Percentiles rank a stretch among this genome's conserved stretches.
These are phyloP conservation scores for Pitta sordida DNA, from an alignment of 2,113 vertebrate genomes.

Conservation along the genomic window DNA sequence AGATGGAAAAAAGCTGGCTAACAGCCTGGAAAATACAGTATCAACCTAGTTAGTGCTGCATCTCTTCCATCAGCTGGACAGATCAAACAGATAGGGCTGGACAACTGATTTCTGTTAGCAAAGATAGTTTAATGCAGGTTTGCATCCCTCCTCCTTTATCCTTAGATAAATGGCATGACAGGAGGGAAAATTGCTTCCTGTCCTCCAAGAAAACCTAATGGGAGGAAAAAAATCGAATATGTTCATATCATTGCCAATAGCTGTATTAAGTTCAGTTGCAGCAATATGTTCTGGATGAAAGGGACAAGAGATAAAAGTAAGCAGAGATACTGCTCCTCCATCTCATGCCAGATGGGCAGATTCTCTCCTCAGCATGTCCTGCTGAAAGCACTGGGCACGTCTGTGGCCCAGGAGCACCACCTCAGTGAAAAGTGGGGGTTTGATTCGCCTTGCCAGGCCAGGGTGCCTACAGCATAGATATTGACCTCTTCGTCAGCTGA, in stretches of 20 bases:
- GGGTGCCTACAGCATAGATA: not conserved
- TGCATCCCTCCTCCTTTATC: slow-evolving; percentile 32
- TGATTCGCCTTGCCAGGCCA: not conserved
- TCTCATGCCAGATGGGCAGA: not conserved
- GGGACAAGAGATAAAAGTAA: slow-evolving; percentile 37
- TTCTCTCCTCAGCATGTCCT: not conserved
- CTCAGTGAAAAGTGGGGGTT: not conserved
- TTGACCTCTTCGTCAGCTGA: not conserved
- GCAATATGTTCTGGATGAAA: slow-evolving; percentile 25
- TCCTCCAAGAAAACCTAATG: slow-evolving; percentile 44
- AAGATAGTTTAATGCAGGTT: slow-evolving; percentile 41
- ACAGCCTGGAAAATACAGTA: not conserved
- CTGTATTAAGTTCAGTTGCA: slow-evolving; percentile 37
- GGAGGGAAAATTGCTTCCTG: slow-evolving; percentile 57
- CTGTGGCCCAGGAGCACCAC: not conserved
- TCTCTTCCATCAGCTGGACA: slow-evolving; percentile 31
- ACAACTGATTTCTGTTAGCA: slow-evolving; percentile 39
- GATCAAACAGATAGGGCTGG: slow-evolving; percentile 37
- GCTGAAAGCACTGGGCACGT: not conserved
- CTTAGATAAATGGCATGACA: slow-evolving; percentile 52
- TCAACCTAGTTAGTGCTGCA: not conserved
- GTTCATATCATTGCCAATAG: slow-evolving; percentile 41
- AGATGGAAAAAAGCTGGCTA: slow-evolving; percentile 25
- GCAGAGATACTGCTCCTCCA: not conserved
- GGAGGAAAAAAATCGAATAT: not conserved